Percentiles rank a stretch among this genome's conserved stretches.
Evolutionary conservation across 2,888 invertebrate species (phyloP).

Genomic region (Chironomus tentans): DNA sequence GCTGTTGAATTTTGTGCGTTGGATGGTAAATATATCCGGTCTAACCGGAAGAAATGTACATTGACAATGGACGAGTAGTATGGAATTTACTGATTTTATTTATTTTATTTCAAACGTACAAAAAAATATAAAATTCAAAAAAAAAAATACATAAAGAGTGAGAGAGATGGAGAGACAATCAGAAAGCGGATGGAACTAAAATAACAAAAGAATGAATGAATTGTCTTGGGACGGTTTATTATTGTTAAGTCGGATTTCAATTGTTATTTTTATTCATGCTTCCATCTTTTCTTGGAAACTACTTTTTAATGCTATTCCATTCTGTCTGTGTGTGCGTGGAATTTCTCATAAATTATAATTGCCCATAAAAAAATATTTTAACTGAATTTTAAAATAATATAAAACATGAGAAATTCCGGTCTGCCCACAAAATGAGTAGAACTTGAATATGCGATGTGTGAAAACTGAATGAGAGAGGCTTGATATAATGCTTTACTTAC

Average conservation of each 20-base stretch:
- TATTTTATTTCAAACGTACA: not conserved
- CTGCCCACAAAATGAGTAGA: not conserved
- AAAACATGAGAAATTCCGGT: conserved; percentile 16
- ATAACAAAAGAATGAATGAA: conserved; percentile 10
- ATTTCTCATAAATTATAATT: conserved; percentile 14
- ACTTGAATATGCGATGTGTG: too few relatives aligned
- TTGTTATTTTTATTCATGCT: not conserved
- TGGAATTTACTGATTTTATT: not conserved
- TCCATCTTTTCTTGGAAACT: too few relatives aligned
- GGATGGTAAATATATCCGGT: too few relatives aligned
- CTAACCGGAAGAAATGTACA: too few relatives aligned
- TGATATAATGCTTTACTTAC: not conserved
- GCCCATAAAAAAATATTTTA: not conserved
- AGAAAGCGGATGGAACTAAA: conserved; percentile 15
- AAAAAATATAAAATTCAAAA: too few relatives aligned
- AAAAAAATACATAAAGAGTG: too few relatives aligned
- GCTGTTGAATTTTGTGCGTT: too few relatives aligned
- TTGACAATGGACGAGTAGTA: not conserved
- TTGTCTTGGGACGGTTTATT: conserved; percentile 2
- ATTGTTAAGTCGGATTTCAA: not conserved
- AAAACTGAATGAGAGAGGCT: too few relatives aligned
- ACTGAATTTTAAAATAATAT: not conserved
- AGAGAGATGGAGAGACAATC: not conserved
- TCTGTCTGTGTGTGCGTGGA: not conserved
- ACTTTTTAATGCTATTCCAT: too few relatives aligned